A percentile compares a stretch with the other conserved stretches of the same genome.
Conservation (phyloP, 2,113 vertebrate species). For the Bufo gargarizans region DNA sequence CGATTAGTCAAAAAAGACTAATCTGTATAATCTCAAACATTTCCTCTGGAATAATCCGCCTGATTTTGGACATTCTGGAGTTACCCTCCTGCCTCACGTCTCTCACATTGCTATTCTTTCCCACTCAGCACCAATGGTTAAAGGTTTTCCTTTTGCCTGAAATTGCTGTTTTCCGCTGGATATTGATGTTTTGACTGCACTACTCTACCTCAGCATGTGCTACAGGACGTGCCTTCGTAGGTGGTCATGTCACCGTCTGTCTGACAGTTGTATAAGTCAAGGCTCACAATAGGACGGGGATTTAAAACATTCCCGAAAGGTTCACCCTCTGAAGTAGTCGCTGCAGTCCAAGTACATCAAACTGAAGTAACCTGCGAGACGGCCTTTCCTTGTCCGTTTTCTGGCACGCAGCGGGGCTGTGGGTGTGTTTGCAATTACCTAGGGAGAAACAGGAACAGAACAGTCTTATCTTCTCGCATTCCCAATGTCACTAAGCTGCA, state of each 20-base stretch:
- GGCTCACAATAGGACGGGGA: slow-evolving; percentile 33
- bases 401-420: slow-evolving; percentile 72
- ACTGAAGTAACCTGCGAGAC: slow-evolving; percentile 57
- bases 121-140: neutral
- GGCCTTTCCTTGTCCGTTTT: slow-evolving; percentile 67
- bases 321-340: neutral
- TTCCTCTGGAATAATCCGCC: neutral
- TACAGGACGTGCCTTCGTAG: slow-evolving; percentile 34
- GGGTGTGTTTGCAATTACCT: slow-evolving; percentile 79
- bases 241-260: slow-evolving; percentile 24
- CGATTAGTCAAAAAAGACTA: neutral
- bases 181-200: slow-evolving; percentile 51
- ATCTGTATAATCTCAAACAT: no score
- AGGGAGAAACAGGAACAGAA: slow-evolving; percentile 89
- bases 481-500: slow-evolving; percentile 83
- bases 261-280: slow-evolving; percentile 17
- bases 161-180: slow-evolving; percentile 47
- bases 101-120: slow-evolving; percentile 10
- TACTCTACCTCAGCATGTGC: slow-evolving; percentile 28
- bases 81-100: neutral
- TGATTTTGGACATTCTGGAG: neutral
- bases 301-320: slow-evolving; percentile 8
- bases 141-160: slow-evolving; percentile 1
- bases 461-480: slow-evolving; percentile 86
- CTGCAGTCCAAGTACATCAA: slow-evolving; percentile 27